Percentiles rank a stretch among this genome's conserved stretches.
Evolutionary conservation across 2,113 vertebrate genomes (phyloP).

Genomic region (Microtus ochrogaster): DNA sequence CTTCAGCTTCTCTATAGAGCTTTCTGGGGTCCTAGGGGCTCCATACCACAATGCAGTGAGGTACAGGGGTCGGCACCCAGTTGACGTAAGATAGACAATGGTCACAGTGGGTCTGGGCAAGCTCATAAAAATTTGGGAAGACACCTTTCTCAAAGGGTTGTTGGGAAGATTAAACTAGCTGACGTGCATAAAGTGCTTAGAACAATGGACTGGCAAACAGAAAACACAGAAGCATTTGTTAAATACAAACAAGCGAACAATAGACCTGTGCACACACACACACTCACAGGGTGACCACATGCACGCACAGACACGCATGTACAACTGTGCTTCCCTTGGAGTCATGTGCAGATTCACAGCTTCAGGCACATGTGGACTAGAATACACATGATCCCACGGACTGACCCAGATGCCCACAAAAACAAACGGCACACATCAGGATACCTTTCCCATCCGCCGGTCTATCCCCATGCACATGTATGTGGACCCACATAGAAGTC

Average conservation of each 20-base stretch:
- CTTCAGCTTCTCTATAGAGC: background rate
- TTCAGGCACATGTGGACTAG: background rate
- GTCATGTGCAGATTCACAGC: background rate
- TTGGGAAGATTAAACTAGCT: background rate
- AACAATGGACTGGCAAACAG: background rate
- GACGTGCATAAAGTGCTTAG: background rate
- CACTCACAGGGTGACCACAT: background rate
- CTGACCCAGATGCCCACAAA: background rate
- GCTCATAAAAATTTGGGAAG: background rate
- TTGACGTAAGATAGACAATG: background rate
- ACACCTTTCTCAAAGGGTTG: background rate
- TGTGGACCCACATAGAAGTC: background rate
- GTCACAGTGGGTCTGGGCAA: background rate
- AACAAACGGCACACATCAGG: background rate
- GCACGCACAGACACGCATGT: background rate
- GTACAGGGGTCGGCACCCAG: background rate
- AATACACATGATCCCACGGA: background rate
- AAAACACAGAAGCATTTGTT: background rate
- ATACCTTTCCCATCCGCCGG: background rate
- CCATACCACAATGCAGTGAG: accelerated
- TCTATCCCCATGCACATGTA: background rate
- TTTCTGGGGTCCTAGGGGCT: background rate
- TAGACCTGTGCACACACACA: background rate
- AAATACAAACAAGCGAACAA: background rate
- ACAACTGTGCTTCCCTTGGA: background rate